Base-by-base conservation (phyloP, 2,113 vertebrate genomes). In the Sceloporus undulatus region DNA sequence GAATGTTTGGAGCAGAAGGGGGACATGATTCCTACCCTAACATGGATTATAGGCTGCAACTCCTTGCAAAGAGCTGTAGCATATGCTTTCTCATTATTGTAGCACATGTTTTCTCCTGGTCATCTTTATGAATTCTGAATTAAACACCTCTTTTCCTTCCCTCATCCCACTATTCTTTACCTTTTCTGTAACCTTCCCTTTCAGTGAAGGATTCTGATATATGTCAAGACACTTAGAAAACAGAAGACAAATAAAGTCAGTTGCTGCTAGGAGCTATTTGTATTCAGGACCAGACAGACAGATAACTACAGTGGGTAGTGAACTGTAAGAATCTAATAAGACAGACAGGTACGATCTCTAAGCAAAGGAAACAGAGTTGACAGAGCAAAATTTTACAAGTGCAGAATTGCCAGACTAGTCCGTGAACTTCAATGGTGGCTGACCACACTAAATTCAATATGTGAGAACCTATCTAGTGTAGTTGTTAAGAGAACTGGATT, bases 221-320 rank as follows among this genome's bases (percentile, higher is more conserved):
- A 40, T 65, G 79, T 62, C n/a, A 9, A 62, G 27, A 59, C 54
- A 34, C 52, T 80, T 59, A 21, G 25, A 82, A 66, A 66, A 82
- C 16, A 65, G 34, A 42, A 23, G 56, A 65, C 34, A 65, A 42
- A 66, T 14, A 81, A 40, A 66, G 59, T 13, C 79, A 66, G 59
- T 81, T 40, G 59, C 79, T 81, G 79, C 62, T 27, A 40, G 10
- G 34, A 82, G 34, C 62, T 82, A 82, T 82, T 82, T 65, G 38
- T 65, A 23, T 25, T 81, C 59, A 68, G 34, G 23, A 82, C 62
- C 80, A 66, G 80, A 82, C 62, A 66, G 80, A 65, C 2, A 62
- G n/a, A 79, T 65, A 42, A 62, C 21, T 66, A 13, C 4, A 42
- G 9, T 82, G 80, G 1, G 2, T 42, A 66, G 38, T 68, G 59